Evolutionary conservation across 2,888 invertebrate genomes (phyloP).

Genomic region (Trachelus stipa): DNA sequence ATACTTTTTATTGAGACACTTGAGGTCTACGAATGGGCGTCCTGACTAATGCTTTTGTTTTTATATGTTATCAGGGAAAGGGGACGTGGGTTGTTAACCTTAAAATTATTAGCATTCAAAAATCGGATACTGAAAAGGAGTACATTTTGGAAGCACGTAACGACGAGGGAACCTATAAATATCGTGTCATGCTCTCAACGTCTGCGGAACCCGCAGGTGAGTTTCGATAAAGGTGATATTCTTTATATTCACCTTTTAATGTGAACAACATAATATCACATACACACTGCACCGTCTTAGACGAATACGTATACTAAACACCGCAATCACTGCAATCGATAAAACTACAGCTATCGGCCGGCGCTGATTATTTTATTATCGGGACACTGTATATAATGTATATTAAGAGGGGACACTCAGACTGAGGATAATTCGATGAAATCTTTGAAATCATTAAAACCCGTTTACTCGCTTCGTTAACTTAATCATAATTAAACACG

Average conservation of each 20-base stretch:
- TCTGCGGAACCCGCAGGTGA: constrained; percentile 72
- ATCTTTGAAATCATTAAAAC: not conserved
- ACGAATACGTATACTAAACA: not conserved
- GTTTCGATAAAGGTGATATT: constrained; percentile 24
- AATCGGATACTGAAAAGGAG: constrained; percentile 80
- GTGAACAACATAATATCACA: constrained; percentile 1
- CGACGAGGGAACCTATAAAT: constrained; percentile 75
- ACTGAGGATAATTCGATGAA: not conserved
- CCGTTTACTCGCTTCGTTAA: constrained; percentile 8
- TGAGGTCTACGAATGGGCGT: not conserved
- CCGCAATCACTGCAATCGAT: not conserved
- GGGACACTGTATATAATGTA: not conserved
- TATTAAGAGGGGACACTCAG: not conserved
- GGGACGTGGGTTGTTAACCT: constrained; percentile 78
- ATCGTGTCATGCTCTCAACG: constrained; percentile 78
- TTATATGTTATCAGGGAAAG: constrained; percentile 69
- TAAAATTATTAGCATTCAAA: constrained; percentile 75
- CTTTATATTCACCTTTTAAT: constrained; percentile 5
- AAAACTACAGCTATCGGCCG: not conserved
- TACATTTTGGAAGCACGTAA: constrained; percentile 79
- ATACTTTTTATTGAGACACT: not conserved
- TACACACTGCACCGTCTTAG: constrained; percentile 1
- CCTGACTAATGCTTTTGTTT: not conserved
- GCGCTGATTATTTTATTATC: not conserved
- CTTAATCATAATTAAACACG: not conserved